Evolutionary conservation across 2,113 vertebrate genomes (phyloP).

Genomic region (Tonatia bakeri): DNA sequence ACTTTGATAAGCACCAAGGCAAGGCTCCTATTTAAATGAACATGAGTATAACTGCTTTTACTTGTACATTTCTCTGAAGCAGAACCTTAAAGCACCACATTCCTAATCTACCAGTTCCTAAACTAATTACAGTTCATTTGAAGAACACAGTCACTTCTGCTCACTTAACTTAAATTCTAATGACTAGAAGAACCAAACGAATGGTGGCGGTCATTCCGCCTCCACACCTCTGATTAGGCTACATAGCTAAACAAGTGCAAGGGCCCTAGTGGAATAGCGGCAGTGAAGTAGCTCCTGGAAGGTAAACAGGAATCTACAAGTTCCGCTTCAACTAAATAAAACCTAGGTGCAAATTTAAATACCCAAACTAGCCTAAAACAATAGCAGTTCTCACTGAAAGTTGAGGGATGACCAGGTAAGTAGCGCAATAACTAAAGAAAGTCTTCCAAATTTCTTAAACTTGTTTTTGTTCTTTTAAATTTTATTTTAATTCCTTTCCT

Average conservation of each 20-base stretch:
- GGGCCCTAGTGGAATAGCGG: background rate
- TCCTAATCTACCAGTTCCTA: constrained; percentile 13
- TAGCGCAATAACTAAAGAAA: background rate
- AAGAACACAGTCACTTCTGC: constrained; percentile 19
- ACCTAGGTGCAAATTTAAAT: background rate
- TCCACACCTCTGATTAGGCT: background rate
- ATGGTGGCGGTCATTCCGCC: background rate
- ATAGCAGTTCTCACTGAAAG: background rate
- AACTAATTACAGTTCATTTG: constrained; percentile 47
- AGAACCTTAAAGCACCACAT: background rate
- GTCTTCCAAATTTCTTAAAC: background rate
- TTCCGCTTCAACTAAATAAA: background rate
- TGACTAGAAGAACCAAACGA: background rate
- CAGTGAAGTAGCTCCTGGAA: background rate
- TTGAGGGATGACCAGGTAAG: background rate
- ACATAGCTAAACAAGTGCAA: background rate
- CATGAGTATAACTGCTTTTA: background rate
- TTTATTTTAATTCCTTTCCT: background rate
- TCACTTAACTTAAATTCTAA: constrained; percentile 46
- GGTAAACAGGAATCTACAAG: background rate
- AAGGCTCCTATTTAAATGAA: background rate
- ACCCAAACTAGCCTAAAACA: background rate
- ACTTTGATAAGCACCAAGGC: background rate
- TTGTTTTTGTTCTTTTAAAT: background rate
- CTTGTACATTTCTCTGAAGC: background rate